These are phyloP conservation scores for Pithys albifrons DNA, from an alignment of 2,113 vertebrate species.

Conservation along the genomic window DNA sequence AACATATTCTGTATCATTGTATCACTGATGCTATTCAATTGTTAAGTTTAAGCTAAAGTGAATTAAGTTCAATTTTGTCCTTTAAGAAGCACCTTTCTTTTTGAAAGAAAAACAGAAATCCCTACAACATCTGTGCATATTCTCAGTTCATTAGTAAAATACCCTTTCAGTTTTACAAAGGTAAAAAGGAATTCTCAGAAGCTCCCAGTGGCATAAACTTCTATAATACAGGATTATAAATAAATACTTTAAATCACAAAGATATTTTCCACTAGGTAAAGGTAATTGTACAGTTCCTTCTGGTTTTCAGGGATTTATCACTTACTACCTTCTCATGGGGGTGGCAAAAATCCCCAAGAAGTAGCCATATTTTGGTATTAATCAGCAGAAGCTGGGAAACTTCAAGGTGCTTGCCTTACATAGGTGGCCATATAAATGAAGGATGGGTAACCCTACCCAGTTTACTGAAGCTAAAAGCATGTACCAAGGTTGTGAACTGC, in stretches of 20 bases:
- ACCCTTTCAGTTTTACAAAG: background rate
- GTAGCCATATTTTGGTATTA: background rate
- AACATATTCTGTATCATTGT: background rate
- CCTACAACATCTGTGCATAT: background rate
- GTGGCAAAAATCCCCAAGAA: constrained; percentile 9
- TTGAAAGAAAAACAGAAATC: background rate
- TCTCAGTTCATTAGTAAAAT: background rate
- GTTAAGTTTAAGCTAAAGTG: background rate
- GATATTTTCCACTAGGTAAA: background rate
- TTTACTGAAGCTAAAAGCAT: background rate
- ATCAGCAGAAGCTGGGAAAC: background rate
- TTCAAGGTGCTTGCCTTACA: background rate
- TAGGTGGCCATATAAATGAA: background rate
- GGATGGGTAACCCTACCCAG: background rate
- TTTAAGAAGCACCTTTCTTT: background rate
- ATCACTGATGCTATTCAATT: background rate
- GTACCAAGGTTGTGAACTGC: background rate
- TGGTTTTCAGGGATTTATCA: background rate
- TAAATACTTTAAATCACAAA: background rate
- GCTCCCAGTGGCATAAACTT: background rate
- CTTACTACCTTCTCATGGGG: background rate
- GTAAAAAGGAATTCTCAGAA: background rate
- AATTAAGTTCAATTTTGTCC: background rate
- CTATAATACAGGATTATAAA: background rate
- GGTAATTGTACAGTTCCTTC: background rate